Conservation (phyloP, 2,888 invertebrate genomes). For the Platynereis dumerilii region DNA sequence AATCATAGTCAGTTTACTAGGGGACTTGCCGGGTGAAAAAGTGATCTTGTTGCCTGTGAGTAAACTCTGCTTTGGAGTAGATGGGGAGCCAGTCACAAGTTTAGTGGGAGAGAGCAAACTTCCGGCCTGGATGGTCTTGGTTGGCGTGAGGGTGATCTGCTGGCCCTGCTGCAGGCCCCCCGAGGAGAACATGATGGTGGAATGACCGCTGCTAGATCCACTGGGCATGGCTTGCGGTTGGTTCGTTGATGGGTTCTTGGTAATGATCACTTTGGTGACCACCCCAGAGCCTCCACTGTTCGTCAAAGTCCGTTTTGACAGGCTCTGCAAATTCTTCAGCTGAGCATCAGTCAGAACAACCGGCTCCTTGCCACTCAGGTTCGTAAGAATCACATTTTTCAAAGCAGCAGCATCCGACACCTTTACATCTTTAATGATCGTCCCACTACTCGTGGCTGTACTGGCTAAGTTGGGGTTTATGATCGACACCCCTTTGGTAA, state of each 20-base stretch:
- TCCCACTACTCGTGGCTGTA: too few species aligned
- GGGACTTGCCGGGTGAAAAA: constrained; percentile 28
- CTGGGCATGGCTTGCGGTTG: constrained; percentile 49
- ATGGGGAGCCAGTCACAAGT: constrained; percentile 22
- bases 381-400: too few species aligned
- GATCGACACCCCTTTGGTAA: too few species aligned
- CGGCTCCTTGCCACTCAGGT: too few species aligned
- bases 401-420: too few species aligned
- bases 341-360: neutral
- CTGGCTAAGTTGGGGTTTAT: too few species aligned
- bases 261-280: constrained; percentile 61
- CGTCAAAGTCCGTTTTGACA: constrained; percentile 13
- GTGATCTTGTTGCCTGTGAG: constrained; percentile 21
- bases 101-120: constrained; percentile 52
- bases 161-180: constrained; percentile 35
- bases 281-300: constrained; percentile 34
- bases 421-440: too few species aligned
- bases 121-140: constrained; percentile 73
- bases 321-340: constrained; percentile 12
- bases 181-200: neutral
- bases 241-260: constrained; percentile 54
- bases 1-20: constrained; percentile 28
- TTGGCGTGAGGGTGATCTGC: constrained; percentile 50
- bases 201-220: neutral
- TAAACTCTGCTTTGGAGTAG: constrained; percentile 21